Base-by-base conservation (phyloP, 2,888 invertebrate genomes). In the Linnaemya vulpina region DNA sequence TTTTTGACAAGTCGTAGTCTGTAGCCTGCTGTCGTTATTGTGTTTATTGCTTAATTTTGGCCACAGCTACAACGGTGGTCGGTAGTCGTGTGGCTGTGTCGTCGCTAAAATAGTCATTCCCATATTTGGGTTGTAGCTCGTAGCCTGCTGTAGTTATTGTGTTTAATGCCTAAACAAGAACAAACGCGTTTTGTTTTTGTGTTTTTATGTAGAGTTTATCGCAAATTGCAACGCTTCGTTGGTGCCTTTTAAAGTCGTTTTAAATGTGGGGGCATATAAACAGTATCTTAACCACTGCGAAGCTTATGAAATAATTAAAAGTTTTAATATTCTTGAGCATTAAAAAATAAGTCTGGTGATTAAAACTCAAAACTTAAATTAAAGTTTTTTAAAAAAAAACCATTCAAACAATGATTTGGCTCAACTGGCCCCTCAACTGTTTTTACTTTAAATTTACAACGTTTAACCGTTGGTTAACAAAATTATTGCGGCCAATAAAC, bases 381-480 rank as follows among this genome's bases (percentile, higher is more conserved):
- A 25, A 49, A 71, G 20, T 76, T 67, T 77, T 10, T 30, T 30
- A 3, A 30, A 30, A 30, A 30, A 30, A 49, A 62, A 49, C 22
- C 22, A 65, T 43, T 51, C 22, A 78, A 71, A 71, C 43, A 49
- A 83, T 76, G 71, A 82, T 65, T 76, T 82, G 17, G 55, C 70
- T 58, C 38, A 20, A 58, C 30, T 73, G 73, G 65, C 60, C 51
- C 20, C 40, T 17, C 40, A 70, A 25, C 17, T 5, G 40, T 65
- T 65, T 55, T 30, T 17, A 5, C 30, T 35, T 43, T 22, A 22
- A n/a, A 22, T 43, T 22, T 10, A 15, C 35, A 38, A 49, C 43
- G 17, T 67, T 67, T 67, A 76, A 63, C 35, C 43, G 20, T 71
- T 70, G 35, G 53, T 63, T 43, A 43, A 46, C 51, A 58, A 67